Conservation (phyloP, 2,113 vertebrate genomes). For the Glaucidium brasilianum region DNA sequence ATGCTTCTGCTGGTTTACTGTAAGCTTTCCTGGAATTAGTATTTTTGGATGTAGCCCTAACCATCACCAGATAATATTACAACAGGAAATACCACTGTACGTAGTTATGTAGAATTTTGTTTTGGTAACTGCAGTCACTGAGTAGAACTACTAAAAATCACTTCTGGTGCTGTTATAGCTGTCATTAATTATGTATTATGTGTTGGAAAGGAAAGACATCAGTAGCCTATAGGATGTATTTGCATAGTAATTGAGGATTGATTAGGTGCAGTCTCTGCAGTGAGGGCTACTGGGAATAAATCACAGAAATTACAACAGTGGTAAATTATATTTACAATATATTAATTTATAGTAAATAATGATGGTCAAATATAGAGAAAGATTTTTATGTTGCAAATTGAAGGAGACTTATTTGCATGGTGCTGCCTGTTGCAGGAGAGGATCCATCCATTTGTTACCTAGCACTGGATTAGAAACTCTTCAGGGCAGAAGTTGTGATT, state of each 20-base stretch:
- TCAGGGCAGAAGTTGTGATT: not conserved
- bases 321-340: slow-evolving; percentile 58
- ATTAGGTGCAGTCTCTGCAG: slow-evolving; percentile 50
- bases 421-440: not conserved
- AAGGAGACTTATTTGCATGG: not conserved
- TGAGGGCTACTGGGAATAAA: slow-evolving; percentile 23
- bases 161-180: slow-evolving; percentile 1
- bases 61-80: not conserved
- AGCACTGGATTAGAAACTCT: not conserved
- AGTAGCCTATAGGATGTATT: slow-evolving; percentile 43
- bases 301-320: not conserved
- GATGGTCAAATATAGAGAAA: not conserved
- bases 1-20: not conserved
- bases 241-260: slow-evolving; percentile 63
- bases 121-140: not conserved
- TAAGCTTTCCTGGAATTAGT: not conserved
- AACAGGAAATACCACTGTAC: not conserved
- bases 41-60: not conserved
- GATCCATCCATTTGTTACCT: not conserved
- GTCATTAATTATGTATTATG: slow-evolving; percentile 54
- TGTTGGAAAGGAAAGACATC: slow-evolving; percentile 45
- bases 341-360: slow-evolving; percentile 30
- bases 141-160: not conserved
- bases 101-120: not conserved
- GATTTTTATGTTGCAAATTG: not conserved